Evolutionary conservation across 2,797 vertebrate species (phyloP).

Genomic region (Sciurus vulgaris): DNA sequence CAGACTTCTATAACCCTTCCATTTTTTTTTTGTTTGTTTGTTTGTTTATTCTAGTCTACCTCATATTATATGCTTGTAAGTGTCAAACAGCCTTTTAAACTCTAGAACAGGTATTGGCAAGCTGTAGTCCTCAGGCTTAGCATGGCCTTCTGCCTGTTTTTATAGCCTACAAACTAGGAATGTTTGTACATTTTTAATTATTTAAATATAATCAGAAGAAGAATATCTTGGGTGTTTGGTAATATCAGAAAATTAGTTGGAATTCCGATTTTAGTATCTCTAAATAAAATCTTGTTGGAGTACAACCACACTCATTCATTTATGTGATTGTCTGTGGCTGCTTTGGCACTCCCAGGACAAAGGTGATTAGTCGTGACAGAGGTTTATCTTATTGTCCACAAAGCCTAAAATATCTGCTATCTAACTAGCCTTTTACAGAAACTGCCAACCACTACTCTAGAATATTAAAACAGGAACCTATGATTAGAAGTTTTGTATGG

Average conservation of each 20-base stretch:
- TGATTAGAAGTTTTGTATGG: not conserved
- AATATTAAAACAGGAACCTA: not conserved
- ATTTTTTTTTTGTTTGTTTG: not conserved
- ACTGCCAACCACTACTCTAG: not conserved
- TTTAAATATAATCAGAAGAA: slow-evolving; percentile 31
- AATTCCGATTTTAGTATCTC: not conserved
- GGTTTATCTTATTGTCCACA: not conserved
- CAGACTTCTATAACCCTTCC: not conserved
- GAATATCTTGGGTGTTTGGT: not conserved
- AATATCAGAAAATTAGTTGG: slow-evolving; percentile 22
- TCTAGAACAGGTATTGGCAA: not conserved
- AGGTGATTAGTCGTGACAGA: not conserved
- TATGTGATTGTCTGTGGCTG: not conserved
- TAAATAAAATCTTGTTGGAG: not conserved
- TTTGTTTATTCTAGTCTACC: not conserved
- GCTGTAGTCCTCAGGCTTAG: not conserved
- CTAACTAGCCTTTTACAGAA: not conserved
- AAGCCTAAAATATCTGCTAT: not conserved
- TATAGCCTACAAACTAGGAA: not conserved
- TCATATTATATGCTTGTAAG: not conserved
- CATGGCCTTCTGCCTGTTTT: not conserved
- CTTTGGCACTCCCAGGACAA: not conserved
- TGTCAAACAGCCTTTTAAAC: slow-evolving; percentile 2
- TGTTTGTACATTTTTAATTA: not conserved
- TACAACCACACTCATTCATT: not conserved